Evolutionary conservation across 2,888 invertebrate genomes (phyloP).

Genomic region (Brenthis daphne): DNA sequence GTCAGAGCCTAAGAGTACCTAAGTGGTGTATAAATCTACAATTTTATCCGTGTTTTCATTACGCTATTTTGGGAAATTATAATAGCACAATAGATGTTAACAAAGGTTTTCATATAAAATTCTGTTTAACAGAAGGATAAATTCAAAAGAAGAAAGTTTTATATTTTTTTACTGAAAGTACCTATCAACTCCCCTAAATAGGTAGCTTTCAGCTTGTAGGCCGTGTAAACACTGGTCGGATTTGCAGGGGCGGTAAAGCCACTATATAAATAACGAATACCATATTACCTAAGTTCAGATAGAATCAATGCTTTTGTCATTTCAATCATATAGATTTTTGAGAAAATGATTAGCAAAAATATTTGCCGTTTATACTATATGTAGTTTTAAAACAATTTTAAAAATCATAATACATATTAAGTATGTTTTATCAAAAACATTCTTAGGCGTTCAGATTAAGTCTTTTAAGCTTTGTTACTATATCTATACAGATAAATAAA

Average conservation of each 20-base stretch:
- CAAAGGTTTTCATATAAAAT: constrained; percentile 4
- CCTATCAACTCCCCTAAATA: constrained; percentile 29
- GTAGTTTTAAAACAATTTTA: neutral
- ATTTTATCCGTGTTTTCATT: no score
- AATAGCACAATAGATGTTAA: neutral
- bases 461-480: no score
- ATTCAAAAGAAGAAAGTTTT: constrained; percentile 7
- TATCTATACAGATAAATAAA: no score
- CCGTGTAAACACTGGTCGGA: constrained; percentile 31
- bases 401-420: no score
- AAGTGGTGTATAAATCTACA: no score
- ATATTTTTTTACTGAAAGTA: constrained; percentile 12
- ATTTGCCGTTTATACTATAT: neutral
- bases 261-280: constrained; percentile 15
- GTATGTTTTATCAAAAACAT: no score
- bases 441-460: no score
- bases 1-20: no score
- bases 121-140: neutral
- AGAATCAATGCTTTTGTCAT: constrained; percentile 1
- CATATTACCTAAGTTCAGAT: constrained; percentile 7
- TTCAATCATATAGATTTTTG: neutral
- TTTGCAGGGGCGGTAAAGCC: constrained; percentile 22
- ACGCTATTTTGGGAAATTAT: neutral
- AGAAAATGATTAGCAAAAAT: no score
- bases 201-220: constrained; percentile 32